These are phyloP conservation scores for Aspidoscelis tigris DNA, from an alignment of 2,113 vertebrate species.

Conservation along the genomic window DNA sequence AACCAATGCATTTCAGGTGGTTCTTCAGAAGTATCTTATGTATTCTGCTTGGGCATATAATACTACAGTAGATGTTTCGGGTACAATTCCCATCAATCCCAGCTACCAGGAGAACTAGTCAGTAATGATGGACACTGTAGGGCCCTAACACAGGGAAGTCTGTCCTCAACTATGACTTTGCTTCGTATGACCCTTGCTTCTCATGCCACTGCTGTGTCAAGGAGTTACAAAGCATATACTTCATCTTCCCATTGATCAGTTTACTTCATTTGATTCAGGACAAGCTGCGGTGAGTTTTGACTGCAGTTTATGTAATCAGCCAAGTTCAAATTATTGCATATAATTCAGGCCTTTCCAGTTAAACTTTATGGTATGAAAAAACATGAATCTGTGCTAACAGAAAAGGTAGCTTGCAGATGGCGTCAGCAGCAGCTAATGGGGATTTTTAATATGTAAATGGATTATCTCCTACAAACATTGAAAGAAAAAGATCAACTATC, in stretches of 20 bases:
- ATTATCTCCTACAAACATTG: background rate
- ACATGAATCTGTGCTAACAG: background rate
- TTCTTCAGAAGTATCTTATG: no score
- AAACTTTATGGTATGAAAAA: background rate
- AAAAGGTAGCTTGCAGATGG: no score
- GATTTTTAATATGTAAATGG: background rate
- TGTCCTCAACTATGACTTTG: background rate
- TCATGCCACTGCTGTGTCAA: background rate
- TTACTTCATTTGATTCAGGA: background rate
- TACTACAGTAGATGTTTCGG: no score
- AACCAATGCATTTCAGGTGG: no score
- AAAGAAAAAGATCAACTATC: background rate
- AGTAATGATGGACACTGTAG: no score
- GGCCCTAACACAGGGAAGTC: no score
- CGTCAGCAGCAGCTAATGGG: no score
- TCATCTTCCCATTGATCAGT: background rate
- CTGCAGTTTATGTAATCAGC: background rate
- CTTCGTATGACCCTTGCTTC: background rate
- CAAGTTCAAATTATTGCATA: background rate
- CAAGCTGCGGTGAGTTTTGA: background rate
- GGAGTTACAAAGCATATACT: background rate
- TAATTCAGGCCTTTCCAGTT: background rate
- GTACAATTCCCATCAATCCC: no score
- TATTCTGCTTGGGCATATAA: no score
- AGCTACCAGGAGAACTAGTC: background rate